These are phyloP conservation scores for Lethenteron camtschaticum DNA, from an alignment of 2,113 vertebrate genomes.

Conservation along the genomic window DNA sequence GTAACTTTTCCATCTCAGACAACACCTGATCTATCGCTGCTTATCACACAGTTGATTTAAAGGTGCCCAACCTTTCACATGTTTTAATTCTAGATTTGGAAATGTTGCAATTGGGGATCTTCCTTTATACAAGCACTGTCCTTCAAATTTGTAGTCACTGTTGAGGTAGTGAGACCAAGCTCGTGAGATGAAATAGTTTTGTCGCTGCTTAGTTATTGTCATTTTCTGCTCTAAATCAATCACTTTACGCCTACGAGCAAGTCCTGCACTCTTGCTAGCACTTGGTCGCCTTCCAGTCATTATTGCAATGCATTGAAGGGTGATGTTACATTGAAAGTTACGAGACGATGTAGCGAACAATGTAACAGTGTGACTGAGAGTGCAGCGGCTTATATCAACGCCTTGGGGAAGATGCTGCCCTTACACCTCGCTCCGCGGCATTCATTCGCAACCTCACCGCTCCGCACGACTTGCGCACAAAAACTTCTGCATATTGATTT, in stretches of 20 bases:
- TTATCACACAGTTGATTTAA: slow-evolving; percentile 8
- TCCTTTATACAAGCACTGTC: slow-evolving; percentile 6
- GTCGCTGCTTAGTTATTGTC: slow-evolving; percentile 6
- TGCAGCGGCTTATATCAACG: no score
- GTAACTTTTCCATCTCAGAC: slow-evolving; percentile 2
- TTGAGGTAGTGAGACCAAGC: slow-evolving; percentile 7
- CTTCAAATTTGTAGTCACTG: slow-evolving; percentile 7
- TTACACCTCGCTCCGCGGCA: no score
- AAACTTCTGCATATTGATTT: no score
- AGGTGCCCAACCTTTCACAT: slow-evolving; percentile 8
- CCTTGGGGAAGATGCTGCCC: no score
- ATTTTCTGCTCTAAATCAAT: slow-evolving; percentile 9
- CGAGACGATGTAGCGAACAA: no score
- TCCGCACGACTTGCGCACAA: no score
- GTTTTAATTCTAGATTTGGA: not conserved
- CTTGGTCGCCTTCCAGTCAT: not conserved
- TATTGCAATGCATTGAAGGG: slow-evolving; percentile 1
- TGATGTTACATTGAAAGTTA: no score
- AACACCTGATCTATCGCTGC: not conserved
- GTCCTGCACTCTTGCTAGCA: not conserved
- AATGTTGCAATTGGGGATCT: no score
- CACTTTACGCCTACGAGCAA: not conserved
- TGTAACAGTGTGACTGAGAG: no score
- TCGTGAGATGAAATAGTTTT: slow-evolving; percentile 6
- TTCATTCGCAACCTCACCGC: no score